These are phyloP conservation scores for Galemys pyrenaicus DNA, from an alignment of 2,113 vertebrate genomes.

Conservation along the genomic window DNA sequence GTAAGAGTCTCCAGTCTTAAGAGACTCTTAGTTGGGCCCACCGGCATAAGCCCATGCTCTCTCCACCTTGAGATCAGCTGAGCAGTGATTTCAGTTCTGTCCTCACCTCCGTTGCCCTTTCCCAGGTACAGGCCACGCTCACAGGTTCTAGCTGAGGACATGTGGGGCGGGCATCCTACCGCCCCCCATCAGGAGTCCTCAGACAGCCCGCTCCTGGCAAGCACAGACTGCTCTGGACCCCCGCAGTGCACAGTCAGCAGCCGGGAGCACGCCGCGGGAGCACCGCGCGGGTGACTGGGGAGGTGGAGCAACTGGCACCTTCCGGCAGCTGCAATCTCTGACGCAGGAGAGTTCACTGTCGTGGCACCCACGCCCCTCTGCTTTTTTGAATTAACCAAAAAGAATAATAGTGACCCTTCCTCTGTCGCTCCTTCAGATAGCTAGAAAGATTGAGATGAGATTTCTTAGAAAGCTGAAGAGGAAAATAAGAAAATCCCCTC, in stretches of 20 bases:
- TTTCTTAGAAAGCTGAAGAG: background rate
- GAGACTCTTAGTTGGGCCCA: background rate
- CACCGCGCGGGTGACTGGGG: background rate
- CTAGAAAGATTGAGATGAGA: background rate
- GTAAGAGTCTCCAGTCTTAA: background rate
- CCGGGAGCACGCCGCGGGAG: background rate
- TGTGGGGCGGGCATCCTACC: background rate
- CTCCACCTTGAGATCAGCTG: background rate
- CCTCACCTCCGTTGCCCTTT: background rate
- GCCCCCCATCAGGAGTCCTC: background rate
- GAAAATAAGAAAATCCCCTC: slow-evolving; percentile 3
- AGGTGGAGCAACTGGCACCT: background rate
- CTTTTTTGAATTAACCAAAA: background rate
- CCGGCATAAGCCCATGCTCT: too few relatives aligned
- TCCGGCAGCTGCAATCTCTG: background rate
- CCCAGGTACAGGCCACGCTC: background rate
- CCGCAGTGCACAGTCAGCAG: background rate
- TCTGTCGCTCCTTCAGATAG: slow-evolving; percentile 23
- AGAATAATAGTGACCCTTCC: background rate
- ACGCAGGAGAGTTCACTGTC: background rate
- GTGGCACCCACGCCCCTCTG: background rate
- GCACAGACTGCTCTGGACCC: background rate
- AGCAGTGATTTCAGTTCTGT: background rate
- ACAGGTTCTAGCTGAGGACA: background rate
- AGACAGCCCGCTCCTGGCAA: background rate